A percentile compares a stretch with the other conserved stretches of the same genome.
phyloP scores from a whole-genome alignment of 2,113 vertebrate species.

The Hippocampus barbouri region DNA sequence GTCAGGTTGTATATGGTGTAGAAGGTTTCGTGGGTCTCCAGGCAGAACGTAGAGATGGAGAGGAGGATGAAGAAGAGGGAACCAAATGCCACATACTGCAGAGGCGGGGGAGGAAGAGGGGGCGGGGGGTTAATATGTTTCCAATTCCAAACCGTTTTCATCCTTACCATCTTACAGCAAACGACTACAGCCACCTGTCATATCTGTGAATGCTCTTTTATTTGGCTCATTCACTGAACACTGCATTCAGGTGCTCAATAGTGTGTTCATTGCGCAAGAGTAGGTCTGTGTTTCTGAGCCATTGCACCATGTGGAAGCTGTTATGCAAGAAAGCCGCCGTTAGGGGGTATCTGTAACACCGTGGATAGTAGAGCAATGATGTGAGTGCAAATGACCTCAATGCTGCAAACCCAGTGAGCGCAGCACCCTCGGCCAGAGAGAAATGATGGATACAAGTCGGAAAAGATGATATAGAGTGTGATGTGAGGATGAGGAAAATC shows the following conservation, averaged over 20 bases:
- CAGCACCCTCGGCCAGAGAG: background rate
- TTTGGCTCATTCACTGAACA: background rate
- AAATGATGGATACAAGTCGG: background rate
- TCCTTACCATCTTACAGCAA: background rate
- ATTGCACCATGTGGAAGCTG: conserved; percentile 42
- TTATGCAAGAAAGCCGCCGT: conserved; percentile 17
- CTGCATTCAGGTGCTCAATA: background rate
- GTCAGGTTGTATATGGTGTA: conserved; percentile 93
- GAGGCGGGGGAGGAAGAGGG: conserved; percentile 1
- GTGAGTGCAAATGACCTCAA: conserved; percentile 20
- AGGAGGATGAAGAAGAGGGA: conserved; percentile 98
- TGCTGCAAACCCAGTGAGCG: conserved; percentile 33
- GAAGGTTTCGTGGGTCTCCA: conserved; percentile 97
- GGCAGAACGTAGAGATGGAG: conserved; percentile 97
- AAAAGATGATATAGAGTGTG: background rate
- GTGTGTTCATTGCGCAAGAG: background rate
- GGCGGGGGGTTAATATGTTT: background rate
- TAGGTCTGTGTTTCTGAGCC: background rate
- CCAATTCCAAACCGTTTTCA: background rate
- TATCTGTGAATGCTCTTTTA: background rate
- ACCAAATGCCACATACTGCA: conserved; percentile 88
- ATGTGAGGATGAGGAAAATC: background rate
- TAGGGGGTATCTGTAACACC: conserved; percentile 38
- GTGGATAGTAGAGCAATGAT: background rate
- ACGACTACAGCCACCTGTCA: background rate